phyloP scores from a whole-genome alignment of 2,888 invertebrate genomes.

The Drosophila prolongata region DNA sequence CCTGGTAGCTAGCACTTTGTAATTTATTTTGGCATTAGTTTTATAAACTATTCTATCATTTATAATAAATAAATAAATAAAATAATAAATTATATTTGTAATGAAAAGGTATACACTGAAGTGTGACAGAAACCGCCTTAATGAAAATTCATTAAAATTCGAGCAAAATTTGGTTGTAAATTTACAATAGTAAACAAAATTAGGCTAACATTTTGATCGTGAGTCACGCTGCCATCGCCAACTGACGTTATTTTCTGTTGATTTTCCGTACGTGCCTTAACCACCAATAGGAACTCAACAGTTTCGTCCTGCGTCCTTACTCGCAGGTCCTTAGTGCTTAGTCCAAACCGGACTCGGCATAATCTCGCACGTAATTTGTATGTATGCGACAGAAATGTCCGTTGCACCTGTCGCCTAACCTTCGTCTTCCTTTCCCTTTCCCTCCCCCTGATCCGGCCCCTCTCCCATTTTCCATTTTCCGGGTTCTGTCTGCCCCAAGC shows the following conservation, averaged over 20 bases:
- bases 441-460: not conserved
- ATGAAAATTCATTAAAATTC: too few species aligned
- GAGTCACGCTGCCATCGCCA: conserved; percentile 14
- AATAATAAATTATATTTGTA: too few species aligned
- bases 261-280: conserved; percentile 39
- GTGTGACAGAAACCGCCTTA: too few species aligned
- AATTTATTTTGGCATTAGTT: too few species aligned
- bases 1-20: too few species aligned
- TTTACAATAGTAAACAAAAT: not conserved
- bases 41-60: too few species aligned
- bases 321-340: conserved; percentile 32
- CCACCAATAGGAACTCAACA: conserved; percentile 19
- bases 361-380: conserved; percentile 80
- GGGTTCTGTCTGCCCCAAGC: conserved; percentile 46
- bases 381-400: conserved; percentile 77
- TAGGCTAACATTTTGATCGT: not conserved
- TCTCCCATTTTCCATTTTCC: conserved; percentile 4
- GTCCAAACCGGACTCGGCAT: conserved; percentile 60
- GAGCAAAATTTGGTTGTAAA: too few species aligned
- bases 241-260: conserved; percentile 15
- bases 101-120: too few species aligned
- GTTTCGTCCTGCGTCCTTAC: conserved; percentile 4
- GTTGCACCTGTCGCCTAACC: conserved; percentile 66
- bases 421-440: conserved; percentile 2
- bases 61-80: too few species aligned